phyloP scores from a whole-genome alignment of 2,113 vertebrate species.

The Mionectes macconnelli region DNA sequence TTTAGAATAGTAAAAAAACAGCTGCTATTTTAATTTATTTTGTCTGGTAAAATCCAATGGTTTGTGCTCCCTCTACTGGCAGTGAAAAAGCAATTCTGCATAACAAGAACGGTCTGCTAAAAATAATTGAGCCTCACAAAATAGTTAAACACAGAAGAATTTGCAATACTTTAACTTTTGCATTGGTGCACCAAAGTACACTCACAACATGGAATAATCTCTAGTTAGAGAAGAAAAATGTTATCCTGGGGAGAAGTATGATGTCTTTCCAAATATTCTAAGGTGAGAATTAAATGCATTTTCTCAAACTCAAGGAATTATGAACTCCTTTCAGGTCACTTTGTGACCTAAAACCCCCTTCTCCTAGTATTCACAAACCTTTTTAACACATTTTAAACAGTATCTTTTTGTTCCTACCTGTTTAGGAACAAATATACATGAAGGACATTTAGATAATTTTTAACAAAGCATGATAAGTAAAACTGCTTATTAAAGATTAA shows the following conservation, averaged over 20 bases:
- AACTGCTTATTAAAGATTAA: neutral
- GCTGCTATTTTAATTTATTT: neutral
- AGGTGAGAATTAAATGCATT: neutral
- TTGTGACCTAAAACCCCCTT: neutral
- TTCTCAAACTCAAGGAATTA: neutral
- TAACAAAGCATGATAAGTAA: neutral
- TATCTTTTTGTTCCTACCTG: neutral
- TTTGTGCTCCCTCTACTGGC: slow-evolving; percentile 42
- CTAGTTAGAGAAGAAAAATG: neutral
- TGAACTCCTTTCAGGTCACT: neutral
- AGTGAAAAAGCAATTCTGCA: neutral
- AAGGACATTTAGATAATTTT: neutral
- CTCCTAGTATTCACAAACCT: neutral
- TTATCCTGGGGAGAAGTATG: neutral
- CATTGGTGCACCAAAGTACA: accelerated
- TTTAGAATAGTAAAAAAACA: neutral
- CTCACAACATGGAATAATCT: neutral
- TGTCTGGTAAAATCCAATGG: neutral
- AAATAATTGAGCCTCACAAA: neutral
- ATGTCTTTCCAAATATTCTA: neutral
- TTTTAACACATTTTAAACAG: neutral
- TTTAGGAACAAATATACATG: neutral
- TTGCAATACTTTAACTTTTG: neutral
- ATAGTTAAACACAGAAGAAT: neutral
- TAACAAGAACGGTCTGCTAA: neutral